Evolutionary conservation across 2,113 vertebrate species (phyloP), one percentile per base, ranked within the genome.

Genomic region (Silurus glanis): DNA sequence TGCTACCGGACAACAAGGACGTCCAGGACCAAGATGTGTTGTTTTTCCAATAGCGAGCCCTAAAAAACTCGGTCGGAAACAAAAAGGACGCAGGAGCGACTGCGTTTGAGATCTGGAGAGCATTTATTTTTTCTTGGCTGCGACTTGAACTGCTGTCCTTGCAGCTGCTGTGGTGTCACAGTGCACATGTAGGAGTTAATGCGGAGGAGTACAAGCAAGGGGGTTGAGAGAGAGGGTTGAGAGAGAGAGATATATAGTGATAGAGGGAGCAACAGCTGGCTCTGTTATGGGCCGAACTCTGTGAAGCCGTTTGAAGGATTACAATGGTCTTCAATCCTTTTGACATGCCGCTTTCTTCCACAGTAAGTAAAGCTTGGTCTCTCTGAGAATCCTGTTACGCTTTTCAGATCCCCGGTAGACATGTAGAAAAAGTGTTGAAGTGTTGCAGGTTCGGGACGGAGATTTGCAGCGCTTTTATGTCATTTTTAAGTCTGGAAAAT

Each of bases 241-340:
- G 84, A 84, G 51, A 53, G 83, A 51, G 58, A 51, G 69, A 74
- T 85, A 88, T 82, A 81, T 89, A 81, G 16, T 76, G 81, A 90
- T 89, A 89, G 84, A 72, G 88, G 87, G 87, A 5, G 84, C 83
- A 85, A 88, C 90, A 91, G 91, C 93, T 92, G 93, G 85, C 89
- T 91, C 87, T 84, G 83, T 86, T 84, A 91, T 91, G 93, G 88
- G 87, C 90, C 91, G 87, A 85, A 25, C 81, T 90, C 90, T 85
- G 84, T 92, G 91, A 93, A 79, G 85, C 87, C 88, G 51, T 53
- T 49, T 90, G 89, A 88, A 91, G 90, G 92, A 94, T 91, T 93
- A 95, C 91, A 85, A 95, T 95, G 95, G 94, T 95, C 91, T 95
- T 94, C 92, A 89, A 91, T 89, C 87, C 89, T 75, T 94, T 94